Conservation (phyloP, 1,140 invertebrate species). For the Habropoda laboriosa region DNA sequence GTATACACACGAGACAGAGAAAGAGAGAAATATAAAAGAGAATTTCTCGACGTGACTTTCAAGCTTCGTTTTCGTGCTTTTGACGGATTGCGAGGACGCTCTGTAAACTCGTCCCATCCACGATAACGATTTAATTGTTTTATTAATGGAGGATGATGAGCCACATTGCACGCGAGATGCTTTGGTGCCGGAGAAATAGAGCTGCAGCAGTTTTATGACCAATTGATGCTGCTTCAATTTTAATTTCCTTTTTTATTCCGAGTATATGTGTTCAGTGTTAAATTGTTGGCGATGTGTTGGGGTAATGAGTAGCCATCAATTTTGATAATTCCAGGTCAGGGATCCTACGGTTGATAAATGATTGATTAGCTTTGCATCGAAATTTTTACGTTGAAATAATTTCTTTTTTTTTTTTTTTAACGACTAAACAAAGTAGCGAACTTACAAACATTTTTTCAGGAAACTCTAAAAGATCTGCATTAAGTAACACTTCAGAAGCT, state of each 20-base stretch:
- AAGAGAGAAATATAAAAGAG: too few relatives aligned
- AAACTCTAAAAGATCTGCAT: too few relatives aligned
- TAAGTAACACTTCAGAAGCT: too few relatives aligned
- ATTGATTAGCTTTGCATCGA: neutral
- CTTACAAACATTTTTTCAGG: too few relatives aligned
- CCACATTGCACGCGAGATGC: neutral
- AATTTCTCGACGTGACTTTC: neutral
- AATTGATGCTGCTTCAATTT: neutral
- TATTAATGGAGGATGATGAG: neutral
- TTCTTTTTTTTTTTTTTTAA: too few relatives aligned
- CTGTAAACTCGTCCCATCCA: neutral
- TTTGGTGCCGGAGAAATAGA: neutral
- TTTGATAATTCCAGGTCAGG: neutral
- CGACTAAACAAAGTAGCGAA: too few relatives aligned
- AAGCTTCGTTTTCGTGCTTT: neutral
- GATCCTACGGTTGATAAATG: neutral
- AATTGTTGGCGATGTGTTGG: neutral
- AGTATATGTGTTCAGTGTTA: neutral
- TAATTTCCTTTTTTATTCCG: neutral
- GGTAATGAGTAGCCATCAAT: too few relatives aligned
- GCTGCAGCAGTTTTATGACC: neutral
- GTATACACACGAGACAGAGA: too few relatives aligned
- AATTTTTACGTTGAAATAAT: too few relatives aligned
- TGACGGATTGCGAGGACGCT: neutral
- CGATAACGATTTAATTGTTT: constrained; percentile 18